Percentiles rank a stretch among this genome's conserved stretches.
Conservation (phyloP, 2,797 vertebrate species). For the Petrocephalus sullivani region DNA sequence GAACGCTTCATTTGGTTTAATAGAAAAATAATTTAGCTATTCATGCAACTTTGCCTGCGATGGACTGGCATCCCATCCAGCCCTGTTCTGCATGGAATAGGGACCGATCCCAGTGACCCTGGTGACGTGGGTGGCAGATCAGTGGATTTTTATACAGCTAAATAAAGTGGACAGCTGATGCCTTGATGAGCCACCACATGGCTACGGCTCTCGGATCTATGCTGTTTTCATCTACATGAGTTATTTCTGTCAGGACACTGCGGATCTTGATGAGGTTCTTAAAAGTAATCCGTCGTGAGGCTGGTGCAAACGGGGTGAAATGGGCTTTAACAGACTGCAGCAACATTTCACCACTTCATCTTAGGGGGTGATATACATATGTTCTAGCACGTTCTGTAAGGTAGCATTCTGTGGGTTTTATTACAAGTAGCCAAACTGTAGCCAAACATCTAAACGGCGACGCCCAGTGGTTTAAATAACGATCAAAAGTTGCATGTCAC, state of each 20-base stretch:
- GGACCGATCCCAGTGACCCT: neutral
- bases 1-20: neutral
- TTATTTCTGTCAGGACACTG: neutral
- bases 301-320: neutral
- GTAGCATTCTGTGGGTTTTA: neutral
- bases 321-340: neutral
- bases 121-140: neutral
- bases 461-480: neutral
- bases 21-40: neutral
- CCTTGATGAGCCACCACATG: neutral
- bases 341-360: neutral
- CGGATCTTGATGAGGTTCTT: neutral
- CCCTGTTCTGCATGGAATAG: neutral
- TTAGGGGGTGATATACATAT: neutral
- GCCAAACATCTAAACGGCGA: neutral
- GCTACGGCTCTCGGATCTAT: neutral
- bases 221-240: neutral
- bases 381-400: neutral
- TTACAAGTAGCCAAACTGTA: neutral
- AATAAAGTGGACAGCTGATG: neutral
- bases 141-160: neutral
- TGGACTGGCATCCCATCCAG: neutral
- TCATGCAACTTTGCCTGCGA: neutral
- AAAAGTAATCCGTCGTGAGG: neutral
- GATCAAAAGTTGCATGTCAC: neutral